Base-by-base conservation (phyloP, 1,140 invertebrate genomes). In the Drosophila varians region DNA sequence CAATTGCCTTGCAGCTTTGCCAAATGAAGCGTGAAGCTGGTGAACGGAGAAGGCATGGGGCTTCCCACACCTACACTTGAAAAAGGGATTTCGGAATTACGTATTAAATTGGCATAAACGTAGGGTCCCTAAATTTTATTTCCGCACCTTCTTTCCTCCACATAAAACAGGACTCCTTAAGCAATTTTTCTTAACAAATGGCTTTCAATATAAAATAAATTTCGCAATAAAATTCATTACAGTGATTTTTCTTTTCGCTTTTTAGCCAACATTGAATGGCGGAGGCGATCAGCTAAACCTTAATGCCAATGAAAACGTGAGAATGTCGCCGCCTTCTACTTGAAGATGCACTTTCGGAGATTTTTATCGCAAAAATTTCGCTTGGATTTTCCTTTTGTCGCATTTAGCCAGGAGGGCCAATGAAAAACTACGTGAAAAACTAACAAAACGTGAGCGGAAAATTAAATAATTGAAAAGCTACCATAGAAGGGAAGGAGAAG, bases 251-350 rank as follows among this genome's bases (percentile, higher is more conserved):
- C 14, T 26, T 7, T n/a, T 5, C 23, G 26, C 26, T 8, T 19
- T 36, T 48, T 4, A 3, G 9, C 21, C 36, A 34, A 21, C 38
- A 25, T 54, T 42, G 38, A 55, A 21, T 46, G 19, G 69, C 25
- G 71, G 25, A 66, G 76, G 72, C 71, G 75, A 68, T 86, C 71
- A 74, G 73, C 72, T 68, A 73, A 80, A 87, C 72, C 68, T 87
- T 86, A 86, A 86, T 86, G 80, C 80, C 80, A 86, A 86, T 87
- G 82, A 70, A 86, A 86, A 86, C 80, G 80, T 86, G 80, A 86
- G 80, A 86, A 86, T 86, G 82, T 74, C 76, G 82, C 45, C 72
- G 60, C 57, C 66, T 65, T 46, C 72, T 36, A 72, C 49, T 70
- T 86, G 72, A 86, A 86, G 80, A 84, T 86, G 80, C 80, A 76